phyloP scores from a whole-genome alignment of 2,113 vertebrate genomes.

The Vulpes vulpes region DNA sequence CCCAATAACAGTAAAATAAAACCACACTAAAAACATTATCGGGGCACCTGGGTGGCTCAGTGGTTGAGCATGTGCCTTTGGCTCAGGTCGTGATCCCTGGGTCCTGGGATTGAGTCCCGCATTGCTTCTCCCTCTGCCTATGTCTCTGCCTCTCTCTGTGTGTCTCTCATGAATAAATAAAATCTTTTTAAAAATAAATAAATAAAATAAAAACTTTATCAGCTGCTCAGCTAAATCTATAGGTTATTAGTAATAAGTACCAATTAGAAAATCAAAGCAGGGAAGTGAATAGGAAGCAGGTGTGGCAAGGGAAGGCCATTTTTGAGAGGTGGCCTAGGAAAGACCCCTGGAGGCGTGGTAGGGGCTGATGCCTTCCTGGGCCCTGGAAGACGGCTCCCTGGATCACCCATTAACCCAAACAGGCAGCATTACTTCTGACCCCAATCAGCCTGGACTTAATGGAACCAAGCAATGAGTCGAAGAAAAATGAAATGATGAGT shows the following conservation, averaged over 20 bases:
- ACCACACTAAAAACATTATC: slow-evolving; percentile 27
- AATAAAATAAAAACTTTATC: slow-evolving; percentile 53
- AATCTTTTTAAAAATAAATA: neutral
- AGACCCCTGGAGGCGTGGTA: neutral
- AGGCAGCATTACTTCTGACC: neutral
- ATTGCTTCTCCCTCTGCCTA: too few species aligned
- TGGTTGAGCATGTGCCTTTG: too few species aligned
- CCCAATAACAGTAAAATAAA: slow-evolving; percentile 27
- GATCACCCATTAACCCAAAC: neutral
- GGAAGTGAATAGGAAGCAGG: neutral
- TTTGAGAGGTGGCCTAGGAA: neutral
- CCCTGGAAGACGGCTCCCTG: neutral
- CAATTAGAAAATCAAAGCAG: slow-evolving; percentile 37
- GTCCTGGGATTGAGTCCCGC: too few species aligned
- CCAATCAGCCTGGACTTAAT: neutral
- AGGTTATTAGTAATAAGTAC: neutral
- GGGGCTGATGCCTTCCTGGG: neutral
- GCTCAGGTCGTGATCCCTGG: too few species aligned
- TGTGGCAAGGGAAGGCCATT: neutral
- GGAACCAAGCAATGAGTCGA: neutral
- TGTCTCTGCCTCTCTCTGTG: too few species aligned
- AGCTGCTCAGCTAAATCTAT: slow-evolving; percentile 25
- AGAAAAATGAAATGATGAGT: slow-evolving; percentile 47
- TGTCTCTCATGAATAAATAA: too few species aligned
- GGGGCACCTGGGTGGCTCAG: too few species aligned